Evolutionary conservation across 2,888 invertebrate genomes (phyloP).

Genomic region (Aleiodes testaceus): DNA sequence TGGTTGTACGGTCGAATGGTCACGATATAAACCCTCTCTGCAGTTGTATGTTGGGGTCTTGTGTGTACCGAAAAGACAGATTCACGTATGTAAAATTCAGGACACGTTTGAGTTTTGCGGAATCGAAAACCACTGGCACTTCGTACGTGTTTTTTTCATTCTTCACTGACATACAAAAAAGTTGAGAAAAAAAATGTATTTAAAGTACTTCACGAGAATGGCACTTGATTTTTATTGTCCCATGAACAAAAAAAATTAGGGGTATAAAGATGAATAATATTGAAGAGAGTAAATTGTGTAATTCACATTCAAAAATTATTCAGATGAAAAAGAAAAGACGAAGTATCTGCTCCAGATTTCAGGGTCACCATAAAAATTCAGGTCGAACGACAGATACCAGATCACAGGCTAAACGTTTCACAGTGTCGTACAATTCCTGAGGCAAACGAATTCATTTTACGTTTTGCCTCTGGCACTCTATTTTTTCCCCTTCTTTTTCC

Average conservation of each 20-base stretch:
- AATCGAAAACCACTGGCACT: conserved; percentile 48
- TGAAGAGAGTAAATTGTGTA: background rate
- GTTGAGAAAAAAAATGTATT: background rate
- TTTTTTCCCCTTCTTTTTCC: conserved; percentile 22
- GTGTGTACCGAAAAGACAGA: conserved; percentile 25
- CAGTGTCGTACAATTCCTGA: conserved; percentile 26
- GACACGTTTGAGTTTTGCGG: conserved; percentile 53
- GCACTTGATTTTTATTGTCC: conserved; percentile 12
- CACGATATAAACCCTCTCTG: conserved; percentile 19
- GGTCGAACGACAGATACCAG: conserved; percentile 26
- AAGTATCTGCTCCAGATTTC: conserved; percentile 16
- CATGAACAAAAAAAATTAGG: background rate
- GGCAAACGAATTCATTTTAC: conserved; percentile 28
- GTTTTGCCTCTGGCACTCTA: conserved; percentile 29
- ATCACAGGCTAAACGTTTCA: conserved; percentile 24
- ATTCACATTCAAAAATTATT: background rate
- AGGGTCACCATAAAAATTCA: conserved; percentile 16
- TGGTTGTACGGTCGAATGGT: conserved; percentile 20
- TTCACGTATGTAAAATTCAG: conserved; percentile 49
- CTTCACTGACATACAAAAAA: background rate
- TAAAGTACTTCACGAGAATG: background rate
- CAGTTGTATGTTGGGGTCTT: background rate
- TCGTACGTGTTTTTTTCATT: conserved; percentile 12
- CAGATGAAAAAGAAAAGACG: background rate
- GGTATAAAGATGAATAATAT: too few relatives aligned